Percentiles rank a stretch among this genome's conserved stretches.
Evolutionary conservation across 2,113 vertebrate species (phyloP).

Genomic region (Crotophaga sulcirostris): DNA sequence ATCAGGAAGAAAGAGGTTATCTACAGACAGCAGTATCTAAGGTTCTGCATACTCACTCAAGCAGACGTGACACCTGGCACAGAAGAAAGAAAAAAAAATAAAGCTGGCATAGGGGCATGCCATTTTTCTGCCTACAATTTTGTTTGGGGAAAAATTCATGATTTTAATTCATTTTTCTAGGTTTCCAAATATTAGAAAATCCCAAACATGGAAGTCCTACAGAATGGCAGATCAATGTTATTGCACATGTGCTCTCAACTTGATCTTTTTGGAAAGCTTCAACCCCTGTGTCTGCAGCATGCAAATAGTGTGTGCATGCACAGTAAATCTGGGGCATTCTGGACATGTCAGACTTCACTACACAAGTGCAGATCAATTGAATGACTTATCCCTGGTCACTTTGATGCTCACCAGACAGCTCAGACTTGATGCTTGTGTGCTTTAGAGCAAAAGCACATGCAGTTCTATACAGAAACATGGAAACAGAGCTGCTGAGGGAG

Average conservation of each 20-base stretch:
- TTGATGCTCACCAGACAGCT: neutral
- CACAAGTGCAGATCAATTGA: neutral
- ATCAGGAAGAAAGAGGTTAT: neutral
- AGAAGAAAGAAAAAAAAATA: neutral
- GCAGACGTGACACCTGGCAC: neutral
- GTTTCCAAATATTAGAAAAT: neutral
- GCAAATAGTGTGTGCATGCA: neutral
- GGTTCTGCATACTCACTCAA: neutral
- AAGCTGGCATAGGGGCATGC: neutral
- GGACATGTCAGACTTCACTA: neutral
- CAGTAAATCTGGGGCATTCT: neutral
- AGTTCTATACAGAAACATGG: neutral
- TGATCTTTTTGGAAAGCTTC: constrained; percentile 14
- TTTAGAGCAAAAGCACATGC: neutral
- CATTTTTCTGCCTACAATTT: neutral
- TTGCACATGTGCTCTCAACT: neutral
- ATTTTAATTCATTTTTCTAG: neutral
- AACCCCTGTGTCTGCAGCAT: neutral
- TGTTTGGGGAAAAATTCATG: neutral
- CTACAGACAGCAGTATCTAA: neutral
- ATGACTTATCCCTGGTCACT: neutral
- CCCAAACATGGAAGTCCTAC: neutral
- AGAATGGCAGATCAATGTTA: neutral
- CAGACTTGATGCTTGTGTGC: neutral
- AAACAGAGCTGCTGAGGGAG: neutral